Evolutionary conservation across 2,797 vertebrate species (phyloP).

Genomic region (Poecilia wingei): DNA sequence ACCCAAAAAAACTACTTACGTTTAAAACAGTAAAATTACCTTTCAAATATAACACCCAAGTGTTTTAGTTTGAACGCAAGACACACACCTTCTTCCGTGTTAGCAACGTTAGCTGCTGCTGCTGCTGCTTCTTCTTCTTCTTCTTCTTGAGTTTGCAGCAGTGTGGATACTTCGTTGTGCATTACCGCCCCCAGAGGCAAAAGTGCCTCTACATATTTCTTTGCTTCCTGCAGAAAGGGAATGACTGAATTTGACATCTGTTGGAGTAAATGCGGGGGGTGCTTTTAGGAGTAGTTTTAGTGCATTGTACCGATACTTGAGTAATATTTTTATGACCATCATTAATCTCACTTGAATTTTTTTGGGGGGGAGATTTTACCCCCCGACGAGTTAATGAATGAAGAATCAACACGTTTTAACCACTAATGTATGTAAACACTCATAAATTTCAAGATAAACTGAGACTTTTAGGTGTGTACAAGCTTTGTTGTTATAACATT

Average conservation of each 20-base stretch:
- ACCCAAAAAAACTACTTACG: not conserved
- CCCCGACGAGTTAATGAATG: not conserved
- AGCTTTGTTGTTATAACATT: not conserved
- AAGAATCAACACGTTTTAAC: not conserved
- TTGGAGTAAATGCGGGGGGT: not conserved
- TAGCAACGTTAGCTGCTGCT: conserved; percentile 15
- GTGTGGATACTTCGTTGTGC: not conserved
- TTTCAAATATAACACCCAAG: conserved; percentile 20
- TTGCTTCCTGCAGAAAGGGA: not conserved
- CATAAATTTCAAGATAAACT: not conserved
- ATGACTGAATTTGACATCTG: not conserved
- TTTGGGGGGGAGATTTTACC: too few species aligned
- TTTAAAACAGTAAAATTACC: conserved; percentile 35
- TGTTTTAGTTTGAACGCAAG: not conserved
- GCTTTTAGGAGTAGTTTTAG: not conserved
- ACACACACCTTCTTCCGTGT: conserved; percentile 32
- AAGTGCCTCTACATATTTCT: not conserved
- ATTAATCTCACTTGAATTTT: too few species aligned
- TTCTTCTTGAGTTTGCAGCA: not conserved
- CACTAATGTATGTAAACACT: not conserved
- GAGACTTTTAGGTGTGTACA: not conserved
- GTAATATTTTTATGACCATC: too few species aligned
- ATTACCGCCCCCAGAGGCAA: conserved; percentile 14
- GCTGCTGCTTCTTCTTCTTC: conserved; percentile 10
- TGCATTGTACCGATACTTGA: not conserved